Conservation (phyloP, 2,797 vertebrate species). For the Gallinago stenura region DNA sequence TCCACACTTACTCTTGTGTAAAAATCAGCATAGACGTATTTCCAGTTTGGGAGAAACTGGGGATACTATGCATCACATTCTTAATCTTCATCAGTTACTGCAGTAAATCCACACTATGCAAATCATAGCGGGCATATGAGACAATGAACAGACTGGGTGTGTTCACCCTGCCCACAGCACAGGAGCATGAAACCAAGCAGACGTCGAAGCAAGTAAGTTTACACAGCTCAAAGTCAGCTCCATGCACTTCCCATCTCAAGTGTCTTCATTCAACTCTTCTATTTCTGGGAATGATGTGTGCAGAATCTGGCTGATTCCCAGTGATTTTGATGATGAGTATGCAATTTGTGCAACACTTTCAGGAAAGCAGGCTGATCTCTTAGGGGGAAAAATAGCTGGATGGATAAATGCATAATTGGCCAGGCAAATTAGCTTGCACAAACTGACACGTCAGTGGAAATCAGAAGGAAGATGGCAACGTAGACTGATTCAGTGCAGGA, state of each 20-base stretch:
- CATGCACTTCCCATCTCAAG: not conserved
- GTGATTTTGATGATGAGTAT: not conserved
- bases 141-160: not conserved
- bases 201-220: not conserved
- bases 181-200: not conserved
- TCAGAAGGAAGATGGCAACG: not conserved
- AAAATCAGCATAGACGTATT: not conserved
- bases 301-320: not conserved
- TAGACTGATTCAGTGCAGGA: not conserved
- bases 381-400: not conserved
- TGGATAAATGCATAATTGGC: not conserved
- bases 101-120: not conserved
- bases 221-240: not conserved
- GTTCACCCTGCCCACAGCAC: not conserved
- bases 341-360: not conserved
- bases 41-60: fast-evolving
- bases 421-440: not conserved
- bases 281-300: not conserved
- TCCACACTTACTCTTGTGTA: not conserved
- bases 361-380: not conserved
- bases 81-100: not conserved
- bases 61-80: not conserved
- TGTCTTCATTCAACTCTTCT: not conserved
- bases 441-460: not conserved
- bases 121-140: not conserved